Conservation (phyloP, 2,797 vertebrate species). For the Pempheris klunzingeri region DNA sequence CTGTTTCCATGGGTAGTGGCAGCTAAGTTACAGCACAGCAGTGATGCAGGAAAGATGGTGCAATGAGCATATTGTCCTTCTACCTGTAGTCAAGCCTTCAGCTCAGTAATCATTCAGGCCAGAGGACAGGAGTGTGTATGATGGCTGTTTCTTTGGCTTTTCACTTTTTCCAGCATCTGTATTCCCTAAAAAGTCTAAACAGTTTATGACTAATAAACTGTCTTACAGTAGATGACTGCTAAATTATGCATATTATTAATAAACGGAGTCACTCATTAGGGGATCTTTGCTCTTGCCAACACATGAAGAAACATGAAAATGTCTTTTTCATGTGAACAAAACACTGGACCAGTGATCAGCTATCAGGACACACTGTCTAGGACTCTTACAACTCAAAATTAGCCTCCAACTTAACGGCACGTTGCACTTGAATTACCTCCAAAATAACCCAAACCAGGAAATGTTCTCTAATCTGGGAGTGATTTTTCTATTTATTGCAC, state of each 20-base stretch:
- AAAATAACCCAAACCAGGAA: not conserved
- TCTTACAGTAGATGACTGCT: slow-evolving; percentile 12
- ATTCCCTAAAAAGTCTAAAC: slow-evolving; percentile 4
- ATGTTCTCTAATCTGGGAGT: not conserved
- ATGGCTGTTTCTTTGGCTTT: no score
- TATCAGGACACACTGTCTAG: not conserved
- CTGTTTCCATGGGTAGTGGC: slow-evolving; percentile 60
- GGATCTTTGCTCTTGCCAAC: not conserved
- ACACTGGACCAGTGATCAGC: not conserved
- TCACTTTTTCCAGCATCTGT: not conserved
- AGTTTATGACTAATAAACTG: not conserved
- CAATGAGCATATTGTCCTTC: slow-evolving; percentile 39
- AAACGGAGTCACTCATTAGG: not conserved
- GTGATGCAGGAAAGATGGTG: slow-evolving; percentile 18
- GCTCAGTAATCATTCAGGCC: slow-evolving; percentile 18
- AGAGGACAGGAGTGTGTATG: not conserved
- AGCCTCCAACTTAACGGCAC: not conserved
- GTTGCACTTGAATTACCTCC: not conserved
- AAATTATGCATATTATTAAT: slow-evolving; percentile 34
- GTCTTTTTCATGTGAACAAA: not conserved
- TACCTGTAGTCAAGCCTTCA: slow-evolving; percentile 23
- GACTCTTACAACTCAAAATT: not conserved
- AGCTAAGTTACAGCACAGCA: slow-evolving; percentile 53
- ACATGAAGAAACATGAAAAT: not conserved
- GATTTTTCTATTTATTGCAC: not conserved